Conservation (phyloP, 2,113 vertebrate genomes). For the Amphilophus citrinellus region DNA sequence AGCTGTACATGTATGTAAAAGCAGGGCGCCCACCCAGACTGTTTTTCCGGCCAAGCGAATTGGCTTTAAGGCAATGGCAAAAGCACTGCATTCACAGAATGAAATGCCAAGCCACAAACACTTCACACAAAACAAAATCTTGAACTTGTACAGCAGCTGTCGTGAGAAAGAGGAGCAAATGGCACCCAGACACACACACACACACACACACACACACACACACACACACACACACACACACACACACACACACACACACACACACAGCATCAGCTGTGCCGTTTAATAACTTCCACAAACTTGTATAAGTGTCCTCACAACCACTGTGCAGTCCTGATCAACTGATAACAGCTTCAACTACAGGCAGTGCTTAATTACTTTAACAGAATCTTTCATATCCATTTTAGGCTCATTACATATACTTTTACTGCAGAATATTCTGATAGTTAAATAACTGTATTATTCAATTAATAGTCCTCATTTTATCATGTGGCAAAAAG, state of each 20-base stretch:
- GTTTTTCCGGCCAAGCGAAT: constrained; percentile 6
- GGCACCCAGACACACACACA: constrained; percentile 40
- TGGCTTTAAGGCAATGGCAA: constrained; percentile 32
- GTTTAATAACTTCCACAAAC: constrained; percentile 44
- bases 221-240: constrained; percentile 38
- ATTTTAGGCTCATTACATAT: neutral
- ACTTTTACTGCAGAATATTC: neutral
- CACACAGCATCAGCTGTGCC: constrained; percentile 42
- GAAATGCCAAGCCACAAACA: constrained; percentile 49
- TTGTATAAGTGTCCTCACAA: constrained; percentile 30
- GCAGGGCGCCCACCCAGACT: constrained; percentile 24
- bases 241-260: constrained; percentile 29
- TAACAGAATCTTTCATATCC: neutral
- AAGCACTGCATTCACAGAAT: constrained; percentile 42
- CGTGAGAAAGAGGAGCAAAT: constrained; percentile 71
- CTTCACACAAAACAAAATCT: constrained; percentile 70
- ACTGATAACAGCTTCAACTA: constrained; percentile 10
- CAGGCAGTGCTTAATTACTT: neutral
- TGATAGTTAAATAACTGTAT: neutral
- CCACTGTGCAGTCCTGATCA: constrained; percentile 6
- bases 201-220: constrained; percentile 38
- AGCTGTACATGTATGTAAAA: constrained; percentile 13
- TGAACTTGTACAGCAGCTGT: constrained; percentile 68
- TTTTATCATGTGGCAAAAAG: neutral
- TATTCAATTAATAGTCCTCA: neutral